phyloP scores from a whole-genome alignment of 2,888 invertebrate species.

The Oligia strigilis region DNA sequence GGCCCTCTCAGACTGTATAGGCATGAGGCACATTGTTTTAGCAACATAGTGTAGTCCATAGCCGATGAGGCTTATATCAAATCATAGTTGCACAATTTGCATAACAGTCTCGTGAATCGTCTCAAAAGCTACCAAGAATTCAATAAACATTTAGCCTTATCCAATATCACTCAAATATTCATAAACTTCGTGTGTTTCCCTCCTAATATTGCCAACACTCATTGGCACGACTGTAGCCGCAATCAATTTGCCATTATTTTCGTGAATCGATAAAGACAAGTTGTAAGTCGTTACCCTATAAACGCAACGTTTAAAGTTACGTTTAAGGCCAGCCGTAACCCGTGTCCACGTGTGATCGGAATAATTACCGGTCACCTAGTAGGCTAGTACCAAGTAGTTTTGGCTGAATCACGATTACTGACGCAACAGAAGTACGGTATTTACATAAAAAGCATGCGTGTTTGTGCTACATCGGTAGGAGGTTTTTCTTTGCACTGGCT shows the following conservation, averaged over 20 bases:
- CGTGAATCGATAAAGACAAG: slow-evolving; percentile 81
- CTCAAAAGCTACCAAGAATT: slow-evolving; percentile 50
- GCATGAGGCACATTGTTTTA: neutral
- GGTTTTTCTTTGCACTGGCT: slow-evolving; percentile 38
- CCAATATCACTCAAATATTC: slow-evolving; percentile 45
- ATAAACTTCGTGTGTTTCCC: slow-evolving; percentile 40
- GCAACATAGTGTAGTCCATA: neutral
- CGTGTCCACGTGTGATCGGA: slow-evolving; percentile 88
- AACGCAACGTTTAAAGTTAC: slow-evolving; percentile 78
- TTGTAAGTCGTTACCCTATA: slow-evolving; percentile 86
- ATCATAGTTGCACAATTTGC: slow-evolving; percentile 29
- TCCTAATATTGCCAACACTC: slow-evolving; percentile 53
- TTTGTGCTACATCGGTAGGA: slow-evolving; percentile 30
- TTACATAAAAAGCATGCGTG: slow-evolving; percentile 61
- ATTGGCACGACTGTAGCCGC: slow-evolving; percentile 59
- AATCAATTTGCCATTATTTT: slow-evolving; percentile 73
- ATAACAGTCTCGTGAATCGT: slow-evolving; percentile 48
- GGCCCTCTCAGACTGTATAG: neutral
- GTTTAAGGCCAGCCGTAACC: slow-evolving; percentile 84
- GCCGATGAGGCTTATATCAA: neutral
- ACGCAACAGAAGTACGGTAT: slow-evolving; percentile 74
- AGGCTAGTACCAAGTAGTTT: slow-evolving; percentile 71
- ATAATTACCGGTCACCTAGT: slow-evolving; percentile 82
- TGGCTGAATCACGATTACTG: slow-evolving; percentile 83
- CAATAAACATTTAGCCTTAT: slow-evolving; percentile 49